Evolutionary conservation across 2,797 vertebrate genomes (phyloP).

Genomic region (Pseudochirops cupreus): DNA sequence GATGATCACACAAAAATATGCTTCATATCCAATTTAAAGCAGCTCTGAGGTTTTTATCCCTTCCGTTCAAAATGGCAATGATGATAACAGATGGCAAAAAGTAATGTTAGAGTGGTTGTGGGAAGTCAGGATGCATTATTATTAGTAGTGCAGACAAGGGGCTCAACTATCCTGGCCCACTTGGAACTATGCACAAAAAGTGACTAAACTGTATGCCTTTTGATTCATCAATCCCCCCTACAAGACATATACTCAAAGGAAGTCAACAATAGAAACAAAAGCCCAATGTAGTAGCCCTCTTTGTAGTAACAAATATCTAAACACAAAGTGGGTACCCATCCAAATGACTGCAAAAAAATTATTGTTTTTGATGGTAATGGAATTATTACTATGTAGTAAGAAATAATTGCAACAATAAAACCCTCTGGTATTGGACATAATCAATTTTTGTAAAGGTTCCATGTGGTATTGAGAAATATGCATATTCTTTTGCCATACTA

Average conservation of each 20-base stretch:
- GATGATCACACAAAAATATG: background rate
- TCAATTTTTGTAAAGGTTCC: background rate
- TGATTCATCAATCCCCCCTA: background rate
- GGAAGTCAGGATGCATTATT: background rate
- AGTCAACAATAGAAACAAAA: background rate
- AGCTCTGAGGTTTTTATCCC: background rate
- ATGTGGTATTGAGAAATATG: background rate
- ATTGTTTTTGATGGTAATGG: background rate
- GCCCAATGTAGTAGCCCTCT: background rate
- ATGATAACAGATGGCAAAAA: background rate
- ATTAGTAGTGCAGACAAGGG: background rate
- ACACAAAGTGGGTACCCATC: background rate
- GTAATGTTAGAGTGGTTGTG: background rate
- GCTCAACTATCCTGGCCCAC: background rate
- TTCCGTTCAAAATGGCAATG: background rate
- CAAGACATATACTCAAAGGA: background rate
- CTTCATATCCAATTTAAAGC: background rate
- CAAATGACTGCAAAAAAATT: background rate
- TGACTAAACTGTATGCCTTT: background rate
- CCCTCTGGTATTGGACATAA: background rate
- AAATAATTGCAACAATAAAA: background rate
- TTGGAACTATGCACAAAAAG: background rate
- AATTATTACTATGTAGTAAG: background rate
- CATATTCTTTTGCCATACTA: background rate
- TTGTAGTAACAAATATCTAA: background rate